Base-by-base conservation (phyloP, 2,888 invertebrate genomes). In the Augochlorella aurata region DNA sequence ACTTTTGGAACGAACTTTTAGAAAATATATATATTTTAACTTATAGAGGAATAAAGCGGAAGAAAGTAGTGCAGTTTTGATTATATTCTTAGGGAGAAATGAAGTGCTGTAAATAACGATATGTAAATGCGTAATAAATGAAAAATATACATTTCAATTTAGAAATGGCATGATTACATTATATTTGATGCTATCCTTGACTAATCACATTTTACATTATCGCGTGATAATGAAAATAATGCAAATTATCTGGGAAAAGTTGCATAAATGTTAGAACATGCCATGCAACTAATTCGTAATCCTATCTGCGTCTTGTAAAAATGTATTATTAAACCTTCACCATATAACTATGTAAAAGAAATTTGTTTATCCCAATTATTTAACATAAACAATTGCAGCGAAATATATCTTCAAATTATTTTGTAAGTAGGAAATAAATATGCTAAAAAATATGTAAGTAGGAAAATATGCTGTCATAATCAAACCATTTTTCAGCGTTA, bases 1-100 rank as follows among this genome's bases (percentile, higher is more conserved):
- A 65, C 73, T 73, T 74, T 58, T 12, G 61, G 61, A 38, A 38
- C 58, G 52, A 71, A 70, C 54, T 21, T 45, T 72, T 45, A 10
- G 14, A 9, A 50, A 49, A 45, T 44, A 29, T 18, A 24, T 24
- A 29, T 18, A n/a, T 44, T n/a, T 61, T 14, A 10, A 45, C 74
- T 38, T 38, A 4, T 5, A 50, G 38, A 50, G 21, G 18, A 9
- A 18, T 10, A 5, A 45, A 54, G 10, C 8, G 52, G 10, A 45
- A 49, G 58, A 49, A 3, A 16, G 8, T 18, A 3, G 14, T 24
- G 9, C 45, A 4, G 14, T 50, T 54, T 50, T 70, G 16, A 7
- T 16, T 16, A 72, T 61, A 66, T 44, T 18, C 45, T 14, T 21
- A 24, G n/a, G 12, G 52, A 12, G 47, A 61, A 47, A 24, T 5